Base-by-base conservation (phyloP, 1,140 invertebrate species). In the Anastrepha obliqua region DNA sequence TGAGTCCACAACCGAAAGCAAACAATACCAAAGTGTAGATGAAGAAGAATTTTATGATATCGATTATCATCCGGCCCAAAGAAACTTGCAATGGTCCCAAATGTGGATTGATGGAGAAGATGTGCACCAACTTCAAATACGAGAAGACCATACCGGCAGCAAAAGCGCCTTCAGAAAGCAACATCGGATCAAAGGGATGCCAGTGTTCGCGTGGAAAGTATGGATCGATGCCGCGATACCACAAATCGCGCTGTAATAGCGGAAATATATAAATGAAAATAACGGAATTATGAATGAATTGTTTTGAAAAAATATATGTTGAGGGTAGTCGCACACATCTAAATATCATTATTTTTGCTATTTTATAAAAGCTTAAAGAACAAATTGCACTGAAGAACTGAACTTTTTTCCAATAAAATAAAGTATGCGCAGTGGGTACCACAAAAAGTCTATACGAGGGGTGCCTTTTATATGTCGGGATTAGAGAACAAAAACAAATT, bases 91-190 rank as follows among this genome's bases (percentile, higher is more conserved):
- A 94, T 0, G 98, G 98, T 86, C 98, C 98, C 86, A 99, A 94
- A 94, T 99, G 97, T 9, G 98, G 98, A 94, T 98, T 98, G 65
- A 99, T 97, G 78, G 98, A 98, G 95, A 99, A 99, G 91, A 99
- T 98, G 93, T 98, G 98, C 29, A 99, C 98, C 89, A 99, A 94
- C 93, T 99, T 99, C 58, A 99, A 94, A 90, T 98, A 98, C 89
- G 97, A 98, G 93, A 99, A 98, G 90, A 99, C 98, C 96, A 98
- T 99, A 88, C 97, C 98, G 0, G 98, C 98, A 0, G 98, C 97
- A 94, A 99, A 99, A 64, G 98, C 97, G 65, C 98, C 98, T 94
- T 99, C 98, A 0, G 98, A 98, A 2, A 99, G 95, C 17, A 99
- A 94, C 96, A 98, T 98, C 0, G 98, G 98, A 94, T 99, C 98